phyloP scores from a whole-genome alignment of 2,113 vertebrate genomes.

The Lepus europaeus region DNA sequence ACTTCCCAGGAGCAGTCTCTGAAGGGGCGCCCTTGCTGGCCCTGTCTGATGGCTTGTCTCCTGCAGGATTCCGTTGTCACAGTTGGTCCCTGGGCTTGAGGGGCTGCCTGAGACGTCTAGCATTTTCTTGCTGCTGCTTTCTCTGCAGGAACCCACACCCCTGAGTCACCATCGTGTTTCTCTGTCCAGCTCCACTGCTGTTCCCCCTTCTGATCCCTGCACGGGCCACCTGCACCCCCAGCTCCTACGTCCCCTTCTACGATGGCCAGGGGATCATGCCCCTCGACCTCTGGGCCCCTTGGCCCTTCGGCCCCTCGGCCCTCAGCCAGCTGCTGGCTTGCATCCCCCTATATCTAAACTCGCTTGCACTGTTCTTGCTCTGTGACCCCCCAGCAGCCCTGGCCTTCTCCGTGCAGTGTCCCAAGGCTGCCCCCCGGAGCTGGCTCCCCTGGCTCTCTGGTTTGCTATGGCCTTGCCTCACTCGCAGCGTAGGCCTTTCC shows the following conservation, averaged over 20 bases:
- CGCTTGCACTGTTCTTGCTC: too few species aligned
- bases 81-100: not conserved
- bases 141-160: not conserved
- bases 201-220: not conserved
- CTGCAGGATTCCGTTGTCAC: not conserved
- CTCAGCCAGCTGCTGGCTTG: not conserved
- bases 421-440: not conserved
- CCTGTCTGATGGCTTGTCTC: not conserved
- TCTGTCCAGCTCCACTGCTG: not conserved
- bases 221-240: not conserved
- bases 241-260: not conserved
- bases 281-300: rapidly evolving
- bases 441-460: not conserved
- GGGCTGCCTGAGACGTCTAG: not conserved
- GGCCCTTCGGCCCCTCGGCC: too few species aligned
- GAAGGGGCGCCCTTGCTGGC: not conserved
- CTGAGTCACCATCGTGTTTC: not conserved
- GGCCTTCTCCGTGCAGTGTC: not conserved
- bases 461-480: not conserved
- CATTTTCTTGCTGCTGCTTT: not conserved
- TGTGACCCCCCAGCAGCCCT: too few species aligned
- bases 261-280: not conserved
- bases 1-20: not conserved
- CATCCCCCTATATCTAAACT: not conserved
- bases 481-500: not conserved